phyloP scores from a whole-genome alignment of 2,113 vertebrate species.

The Paratilapia polleni region DNA sequence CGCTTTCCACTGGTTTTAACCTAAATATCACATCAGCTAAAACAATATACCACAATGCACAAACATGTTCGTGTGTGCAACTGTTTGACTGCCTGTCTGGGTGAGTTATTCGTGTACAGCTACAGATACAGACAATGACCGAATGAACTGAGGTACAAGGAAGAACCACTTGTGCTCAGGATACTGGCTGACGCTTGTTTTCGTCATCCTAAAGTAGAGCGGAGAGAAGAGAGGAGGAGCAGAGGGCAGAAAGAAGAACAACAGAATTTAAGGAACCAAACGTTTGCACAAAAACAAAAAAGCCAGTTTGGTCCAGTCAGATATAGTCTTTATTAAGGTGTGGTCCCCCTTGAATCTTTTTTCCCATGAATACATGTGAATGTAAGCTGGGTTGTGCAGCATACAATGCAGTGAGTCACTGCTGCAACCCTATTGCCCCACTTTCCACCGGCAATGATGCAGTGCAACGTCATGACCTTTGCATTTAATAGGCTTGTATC shows the following conservation, averaged over 20 bases:
- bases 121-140: neutral
- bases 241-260: neutral
- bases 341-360: neutral
- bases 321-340: neutral
- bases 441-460: neutral
- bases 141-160: conserved; percentile 11
- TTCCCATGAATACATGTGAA: neutral
- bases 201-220: neutral
- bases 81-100: conserved; percentile 4
- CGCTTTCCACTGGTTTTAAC: neutral
- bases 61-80: neutral
- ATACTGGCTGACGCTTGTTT: conserved; percentile 31
- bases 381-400: neutral
- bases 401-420: neutral
- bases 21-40: neutral
- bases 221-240: neutral
- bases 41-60: neutral
- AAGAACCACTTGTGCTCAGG: conserved; percentile 67
- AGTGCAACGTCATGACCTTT: neutral
- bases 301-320: neutral
- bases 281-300: neutral
- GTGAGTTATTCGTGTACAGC: conserved; percentile 4
- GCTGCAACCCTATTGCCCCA: rapidly evolving
- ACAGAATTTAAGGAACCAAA: neutral
- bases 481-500: rapidly evolving